phyloP scores from a whole-genome alignment of 92 coral and sea anemone genomes.

The Bergia sp. region DNA sequence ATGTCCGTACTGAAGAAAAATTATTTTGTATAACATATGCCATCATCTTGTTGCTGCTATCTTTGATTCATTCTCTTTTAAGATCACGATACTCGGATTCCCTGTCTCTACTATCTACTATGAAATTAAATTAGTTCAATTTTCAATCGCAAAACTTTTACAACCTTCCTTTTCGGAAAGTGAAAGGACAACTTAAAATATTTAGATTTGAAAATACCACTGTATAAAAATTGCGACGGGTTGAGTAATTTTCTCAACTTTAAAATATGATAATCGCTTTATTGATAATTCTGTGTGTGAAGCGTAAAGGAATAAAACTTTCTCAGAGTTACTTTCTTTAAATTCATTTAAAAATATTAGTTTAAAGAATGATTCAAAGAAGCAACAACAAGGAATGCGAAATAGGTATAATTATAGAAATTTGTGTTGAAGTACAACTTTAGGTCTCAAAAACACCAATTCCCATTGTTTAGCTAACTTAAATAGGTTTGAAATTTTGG shows the following conservation, averaged over 20 bases:
- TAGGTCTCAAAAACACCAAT: too few relatives aligned
- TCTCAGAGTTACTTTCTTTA: too few relatives aligned
- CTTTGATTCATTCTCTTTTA: background rate
- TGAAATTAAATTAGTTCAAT: too few relatives aligned
- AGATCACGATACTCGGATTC: background rate
- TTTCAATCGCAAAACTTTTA: background rate
- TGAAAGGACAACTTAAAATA: too few relatives aligned
- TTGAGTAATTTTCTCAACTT: too few relatives aligned
- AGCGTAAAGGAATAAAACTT: background rate
- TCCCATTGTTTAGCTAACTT: background rate
- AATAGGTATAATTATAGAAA: background rate
- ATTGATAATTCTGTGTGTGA: background rate
- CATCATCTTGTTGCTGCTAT: background rate
- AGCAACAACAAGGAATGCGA: background rate
- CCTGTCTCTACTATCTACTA: background rate
- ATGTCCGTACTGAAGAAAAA: constrained; percentile 90
- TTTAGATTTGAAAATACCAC: too few relatives aligned
- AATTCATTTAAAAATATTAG: too few relatives aligned
- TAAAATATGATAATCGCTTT: background rate
- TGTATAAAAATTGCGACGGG: background rate
- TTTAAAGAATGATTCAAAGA: background rate
- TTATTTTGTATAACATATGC: constrained; percentile 85
- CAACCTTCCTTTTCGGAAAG: too few relatives aligned
- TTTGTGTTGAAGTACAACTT: too few relatives aligned
- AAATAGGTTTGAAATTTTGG: background rate